phyloP scores from a whole-genome alignment of 1,140 invertebrate genomes.

The Oreohelix idahoensis region DNA sequence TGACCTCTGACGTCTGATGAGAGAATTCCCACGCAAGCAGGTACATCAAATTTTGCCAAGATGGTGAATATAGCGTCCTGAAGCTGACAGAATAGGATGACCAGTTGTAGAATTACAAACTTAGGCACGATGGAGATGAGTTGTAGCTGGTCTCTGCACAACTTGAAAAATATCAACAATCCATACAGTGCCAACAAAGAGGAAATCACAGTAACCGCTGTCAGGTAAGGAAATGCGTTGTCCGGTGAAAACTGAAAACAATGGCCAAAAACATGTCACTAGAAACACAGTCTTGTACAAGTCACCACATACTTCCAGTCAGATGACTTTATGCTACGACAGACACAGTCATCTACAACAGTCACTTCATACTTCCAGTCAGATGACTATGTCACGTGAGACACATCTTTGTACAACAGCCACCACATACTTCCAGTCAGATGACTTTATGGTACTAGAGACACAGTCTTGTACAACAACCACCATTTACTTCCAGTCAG shows the following conservation, averaged over 20 bases:
- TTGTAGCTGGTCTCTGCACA: neutral
- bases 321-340: too few relatives aligned
- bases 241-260: neutral
- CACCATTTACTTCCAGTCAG: too few relatives aligned
- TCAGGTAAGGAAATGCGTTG: neutral
- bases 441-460: too few relatives aligned
- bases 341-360: too few relatives aligned
- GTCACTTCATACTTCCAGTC: too few relatives aligned
- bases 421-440: too few relatives aligned
- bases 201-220: neutral
- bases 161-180: neutral
- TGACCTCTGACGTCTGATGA: constrained; percentile 7
- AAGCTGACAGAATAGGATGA: neutral
- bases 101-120: neutral
- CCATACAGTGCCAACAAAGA: neutral
- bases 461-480: too few relatives aligned
- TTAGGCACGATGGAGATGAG: neutral
- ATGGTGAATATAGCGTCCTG: neutral
- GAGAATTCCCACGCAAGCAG: neutral
- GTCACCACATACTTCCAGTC: too few relatives aligned
- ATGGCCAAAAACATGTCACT: too few relatives aligned
- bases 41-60: neutral
- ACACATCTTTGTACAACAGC: too few relatives aligned
- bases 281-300: too few relatives aligned
- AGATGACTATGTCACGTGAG: too few relatives aligned